phyloP scores from a whole-genome alignment of 2,888 invertebrate genomes.

The Drosophila kanekoi region DNA sequence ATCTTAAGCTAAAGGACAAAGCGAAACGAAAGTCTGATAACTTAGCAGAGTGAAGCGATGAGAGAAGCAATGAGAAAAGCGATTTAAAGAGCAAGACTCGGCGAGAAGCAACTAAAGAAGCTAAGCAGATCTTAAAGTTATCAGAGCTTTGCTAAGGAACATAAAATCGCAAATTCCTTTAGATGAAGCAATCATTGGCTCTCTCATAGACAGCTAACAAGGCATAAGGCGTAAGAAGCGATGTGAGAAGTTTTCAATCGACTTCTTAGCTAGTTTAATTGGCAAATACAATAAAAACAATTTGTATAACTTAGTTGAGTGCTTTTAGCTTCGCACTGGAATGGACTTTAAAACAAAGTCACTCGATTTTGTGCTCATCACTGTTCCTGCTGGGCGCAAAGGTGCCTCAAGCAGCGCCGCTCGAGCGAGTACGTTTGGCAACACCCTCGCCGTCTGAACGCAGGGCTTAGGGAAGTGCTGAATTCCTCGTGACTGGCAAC shows the following conservation, averaged over 20 bases:
- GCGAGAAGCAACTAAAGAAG: not conserved
- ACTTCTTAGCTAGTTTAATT: not conserved
- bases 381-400: slow-evolving; percentile 1
- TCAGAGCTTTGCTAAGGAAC: no score
- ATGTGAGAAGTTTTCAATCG: not conserved
- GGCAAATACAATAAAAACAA: not conserved
- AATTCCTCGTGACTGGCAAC: slow-evolving; percentile 41
- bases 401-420: slow-evolving; percentile 3
- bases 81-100: not conserved
- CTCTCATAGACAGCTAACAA: not conserved
- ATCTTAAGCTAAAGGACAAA: no score
- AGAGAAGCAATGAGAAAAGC: not conserved
- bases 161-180: no score
- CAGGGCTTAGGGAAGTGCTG: slow-evolving; percentile 24
- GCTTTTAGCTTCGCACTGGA: not conserved
- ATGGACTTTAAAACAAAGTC: no score
- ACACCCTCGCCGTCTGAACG: not conserved
- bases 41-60: not conserved
- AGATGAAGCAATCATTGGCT: no score
- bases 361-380: slow-evolving; percentile 1
- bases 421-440: not conserved
- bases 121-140: no score
- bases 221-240: not conserved
- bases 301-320: not conserved
- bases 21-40: no score